Base-by-base conservation (phyloP, 2,113 vertebrate species). In the Anoplopoma fimbria region DNA sequence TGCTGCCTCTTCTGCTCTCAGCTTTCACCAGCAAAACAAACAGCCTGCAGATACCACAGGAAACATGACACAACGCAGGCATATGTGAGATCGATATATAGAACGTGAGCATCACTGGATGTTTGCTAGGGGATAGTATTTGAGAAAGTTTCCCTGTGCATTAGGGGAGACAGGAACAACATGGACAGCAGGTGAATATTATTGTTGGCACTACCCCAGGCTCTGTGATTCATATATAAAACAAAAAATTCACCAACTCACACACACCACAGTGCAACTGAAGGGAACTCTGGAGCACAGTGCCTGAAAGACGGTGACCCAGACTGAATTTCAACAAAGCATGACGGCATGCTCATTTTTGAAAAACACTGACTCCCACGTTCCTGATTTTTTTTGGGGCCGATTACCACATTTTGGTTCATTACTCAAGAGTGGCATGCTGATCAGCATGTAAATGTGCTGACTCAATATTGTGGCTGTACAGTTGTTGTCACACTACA, bases 381-480 rank as follows among this genome's bases (percentile, higher is more conserved):
- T 89, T 90, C 85, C 83, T 87, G 83, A 80, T 86, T 88, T 81
- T 70, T 57, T 57, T 57, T 25, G 51, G 58, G 34, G 15, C 29
- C 53, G 62, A 85, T 83, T 72, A 67, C 57, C 62, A 61, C 67
- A 72, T 83, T 75, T 81, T 14, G 0, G 42, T 75, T 82, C 64
- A 75, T 86, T 88, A 88, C 78, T 86, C 83, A 91, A 88, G 69
- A 82, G 13, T 38, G 47, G 27, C 72, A 55, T 79, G 64, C 75
- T 89, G 87, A 86, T 80, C 38, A 62, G 79, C 77, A 58, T 79
- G 58, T 74, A 79, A 90, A 83, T 84, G 73, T 91, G 86, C 86
- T 87, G 85, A 93, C 83, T 86, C 70, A 0, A 82, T 82, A 78
- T 12, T 73, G 70, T 81, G 78, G 6, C 25, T n/a, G 17, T 73